Evolutionary conservation across 2,113 vertebrate genomes (phyloP), one percentile per base, ranked within the genome.

Genomic region (Tonatia bakeri): DNA sequence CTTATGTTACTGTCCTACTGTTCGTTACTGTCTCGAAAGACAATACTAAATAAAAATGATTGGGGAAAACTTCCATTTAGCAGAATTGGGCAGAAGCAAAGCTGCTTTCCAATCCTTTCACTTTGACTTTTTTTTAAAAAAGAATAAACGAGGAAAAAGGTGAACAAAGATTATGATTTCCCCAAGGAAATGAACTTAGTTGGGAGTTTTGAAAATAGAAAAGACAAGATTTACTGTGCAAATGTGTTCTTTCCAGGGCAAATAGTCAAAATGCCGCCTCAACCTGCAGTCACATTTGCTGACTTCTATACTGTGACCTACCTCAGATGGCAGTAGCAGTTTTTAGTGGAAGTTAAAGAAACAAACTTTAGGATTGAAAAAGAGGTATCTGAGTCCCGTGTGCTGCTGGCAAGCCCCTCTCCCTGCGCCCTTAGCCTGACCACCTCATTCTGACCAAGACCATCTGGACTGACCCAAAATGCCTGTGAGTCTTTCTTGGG

Each of bases 101-200:
- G 50, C 54, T 95, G 26, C 64, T 88, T 95, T 72, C 61, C 43
- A 40, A 73, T 94, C 36, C 54, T 77, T 91, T 84, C 65, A 77
- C 65, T 65, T 91, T 83, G 77, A 61, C 67, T 83, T 93, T 67
- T 86, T 16, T 86, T 16, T 15, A 24, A 47, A 17, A 31, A 79
- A 97, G 84, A 83, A 84, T 56, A 87, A 93, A 72, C 4, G 40
- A 91, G 22, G 45, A 76, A 26, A 72, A 87, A 95, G 80, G 75
- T 90, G 83, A 94, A 91, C 77, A 96, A 95, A 90, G 90, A 94
- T 96, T 94, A 73, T 79, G 69, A 88, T 92, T 85, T 22, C 40
- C 65, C 69, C 43, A 83, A 87, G 90, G 95, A 92, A 73, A 90
- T 26, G 45, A 75, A 90, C 38, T 93, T 90, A 75, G 40, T 43